These are phyloP conservation scores for Dipodomys spectabilis DNA, from an alignment of 2,113 vertebrate genomes.

Conservation along the genomic window DNA sequence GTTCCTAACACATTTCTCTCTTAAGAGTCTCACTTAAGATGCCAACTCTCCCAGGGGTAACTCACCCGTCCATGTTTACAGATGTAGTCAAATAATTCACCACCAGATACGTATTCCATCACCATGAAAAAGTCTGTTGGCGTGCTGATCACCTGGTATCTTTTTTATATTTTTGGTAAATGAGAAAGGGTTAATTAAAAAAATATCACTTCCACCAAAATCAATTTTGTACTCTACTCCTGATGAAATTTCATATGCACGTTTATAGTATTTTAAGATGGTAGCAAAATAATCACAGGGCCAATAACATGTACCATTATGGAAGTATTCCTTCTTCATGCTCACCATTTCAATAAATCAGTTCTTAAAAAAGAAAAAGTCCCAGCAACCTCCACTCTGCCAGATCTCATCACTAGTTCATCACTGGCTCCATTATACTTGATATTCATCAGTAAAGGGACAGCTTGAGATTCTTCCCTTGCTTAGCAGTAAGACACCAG, in stretches of 20 bases:
- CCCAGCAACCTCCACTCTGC: background rate
- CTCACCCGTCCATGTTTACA: conserved; percentile 98
- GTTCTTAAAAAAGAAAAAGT: background rate
- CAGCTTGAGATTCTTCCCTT: background rate
- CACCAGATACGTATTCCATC: conserved; percentile 98
- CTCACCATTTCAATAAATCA: background rate
- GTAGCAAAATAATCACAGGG: conserved; percentile 28
- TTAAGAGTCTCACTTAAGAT: background rate
- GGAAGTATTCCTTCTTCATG: background rate
- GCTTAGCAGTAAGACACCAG: background rate
- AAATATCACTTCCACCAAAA: conserved; percentile 20
- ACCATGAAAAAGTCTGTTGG: conserved; percentile 99
- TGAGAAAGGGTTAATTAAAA: conserved; percentile 12
- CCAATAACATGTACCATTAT: background rate
- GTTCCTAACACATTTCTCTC: conserved; percentile 31
- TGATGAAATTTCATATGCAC: background rate
- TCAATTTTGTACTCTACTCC: background rate
- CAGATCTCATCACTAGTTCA: background rate
- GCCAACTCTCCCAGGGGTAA: conserved; percentile 5
- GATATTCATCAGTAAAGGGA: conserved; percentile 10
- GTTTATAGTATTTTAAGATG: conserved; percentile 23
- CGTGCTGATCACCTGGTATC: conserved; percentile 99
- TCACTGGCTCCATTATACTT: background rate
- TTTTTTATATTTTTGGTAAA: conserved; percentile 84
- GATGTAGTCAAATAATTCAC: conserved; percentile 99